Percentiles rank a stretch among this genome's conserved stretches.
Evolutionary conservation across 1,140 invertebrate species (phyloP).

Genomic region (Lamellibrachia luymesi): DNA sequence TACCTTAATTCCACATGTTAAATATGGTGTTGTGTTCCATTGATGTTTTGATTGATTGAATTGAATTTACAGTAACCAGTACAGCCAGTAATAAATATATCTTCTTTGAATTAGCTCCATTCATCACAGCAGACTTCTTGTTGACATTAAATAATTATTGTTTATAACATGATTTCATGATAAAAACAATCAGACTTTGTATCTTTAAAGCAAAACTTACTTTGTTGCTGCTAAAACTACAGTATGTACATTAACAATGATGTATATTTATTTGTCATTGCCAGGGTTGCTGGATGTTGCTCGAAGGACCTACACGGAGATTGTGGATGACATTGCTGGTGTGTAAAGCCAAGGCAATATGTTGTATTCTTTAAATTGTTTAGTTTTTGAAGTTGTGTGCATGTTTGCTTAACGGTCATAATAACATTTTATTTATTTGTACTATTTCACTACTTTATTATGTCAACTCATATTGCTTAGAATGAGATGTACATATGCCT

Average conservation of each 20-base stretch:
- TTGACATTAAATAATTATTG: too few relatives aligned
- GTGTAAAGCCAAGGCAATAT: constrained; percentile 26
- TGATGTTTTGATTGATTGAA: too few relatives aligned
- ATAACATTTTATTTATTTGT: not conserved
- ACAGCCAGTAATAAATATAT: too few relatives aligned
- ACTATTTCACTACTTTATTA: not conserved
- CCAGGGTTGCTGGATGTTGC: constrained; percentile 52
- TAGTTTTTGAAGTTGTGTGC: too few relatives aligned
- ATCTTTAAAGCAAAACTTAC: not conserved
- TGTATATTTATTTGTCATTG: not conserved
- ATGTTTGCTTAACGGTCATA: not conserved
- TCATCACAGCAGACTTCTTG: too few relatives aligned
- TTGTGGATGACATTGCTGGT: constrained; percentile 69
- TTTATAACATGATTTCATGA: not conserved
- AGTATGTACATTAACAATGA: not conserved
- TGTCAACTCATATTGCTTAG: not conserved
- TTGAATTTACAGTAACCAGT: too few relatives aligned
- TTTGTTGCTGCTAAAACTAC: not conserved
- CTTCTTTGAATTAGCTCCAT: too few relatives aligned
- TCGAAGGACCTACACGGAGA: constrained; percentile 53
- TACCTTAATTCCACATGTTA: too few relatives aligned
- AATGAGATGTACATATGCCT: too few relatives aligned
- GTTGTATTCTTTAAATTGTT: not conserved
- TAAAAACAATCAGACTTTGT: not conserved
- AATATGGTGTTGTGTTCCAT: too few relatives aligned